These are phyloP conservation scores for Polyommatus iphigenia DNA, from an alignment of 2,888 invertebrate species.

Conservation along the genomic window DNA sequence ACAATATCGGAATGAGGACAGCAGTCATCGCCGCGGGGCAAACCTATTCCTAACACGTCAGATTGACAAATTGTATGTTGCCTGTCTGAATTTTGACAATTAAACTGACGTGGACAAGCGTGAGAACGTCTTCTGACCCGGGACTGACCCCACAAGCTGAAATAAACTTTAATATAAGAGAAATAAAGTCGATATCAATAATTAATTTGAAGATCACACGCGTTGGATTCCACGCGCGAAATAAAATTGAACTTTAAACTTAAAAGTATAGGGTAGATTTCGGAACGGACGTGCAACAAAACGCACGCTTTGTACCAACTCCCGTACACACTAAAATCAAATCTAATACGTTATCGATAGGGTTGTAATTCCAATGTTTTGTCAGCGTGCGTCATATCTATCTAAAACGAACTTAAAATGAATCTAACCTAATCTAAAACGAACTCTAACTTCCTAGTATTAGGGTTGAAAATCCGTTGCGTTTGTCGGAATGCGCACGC, in stretches of 20 bases:
- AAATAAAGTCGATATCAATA: background rate
- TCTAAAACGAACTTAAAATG: too few species aligned
- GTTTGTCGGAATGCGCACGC: slow-evolving; percentile 56
- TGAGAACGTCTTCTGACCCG: slow-evolving; percentile 31
- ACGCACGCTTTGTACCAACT: background rate
- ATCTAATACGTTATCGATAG: slow-evolving; percentile 30
- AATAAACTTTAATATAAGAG: background rate
- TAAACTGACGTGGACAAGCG: slow-evolving; percentile 33
- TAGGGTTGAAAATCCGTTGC: slow-evolving; percentile 38
- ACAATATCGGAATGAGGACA: background rate
- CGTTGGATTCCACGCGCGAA: background rate
- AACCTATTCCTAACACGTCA: slow-evolving; percentile 29
- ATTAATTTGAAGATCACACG: background rate
- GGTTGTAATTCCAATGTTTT: slow-evolving; percentile 27
- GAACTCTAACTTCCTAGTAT: slow-evolving; percentile 25
- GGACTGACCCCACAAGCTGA: background rate
- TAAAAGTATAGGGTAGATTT: background rate
- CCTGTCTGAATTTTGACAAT: slow-evolving; percentile 34
- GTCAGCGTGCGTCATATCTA: too few species aligned
- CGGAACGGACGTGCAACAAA: background rate
- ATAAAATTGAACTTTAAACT: slow-evolving; percentile 43
- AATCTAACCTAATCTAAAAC: background rate
- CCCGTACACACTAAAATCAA: background rate
- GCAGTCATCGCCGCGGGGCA: slow-evolving; percentile 14
- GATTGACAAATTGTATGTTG: slow-evolving; percentile 33